Evolutionary conservation across 1,140 invertebrate genomes (phyloP).

Genomic region (Oryctes rhinoceros): DNA sequence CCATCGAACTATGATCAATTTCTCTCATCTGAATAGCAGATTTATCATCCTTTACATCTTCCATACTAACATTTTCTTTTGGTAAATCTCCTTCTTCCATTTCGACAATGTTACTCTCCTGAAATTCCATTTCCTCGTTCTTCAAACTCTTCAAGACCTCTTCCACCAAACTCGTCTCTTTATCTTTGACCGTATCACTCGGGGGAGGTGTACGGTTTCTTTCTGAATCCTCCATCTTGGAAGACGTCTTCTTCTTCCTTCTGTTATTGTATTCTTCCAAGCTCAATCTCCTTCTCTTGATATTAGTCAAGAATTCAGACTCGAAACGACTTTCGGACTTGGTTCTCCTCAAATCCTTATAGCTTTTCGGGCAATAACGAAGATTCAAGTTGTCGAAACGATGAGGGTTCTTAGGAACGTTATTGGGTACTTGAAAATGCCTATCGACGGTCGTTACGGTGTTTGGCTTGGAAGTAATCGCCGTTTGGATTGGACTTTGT

Average conservation of each 20-base stretch:
- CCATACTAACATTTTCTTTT: not conserved
- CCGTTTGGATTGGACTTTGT: too few species aligned
- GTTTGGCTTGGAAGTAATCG: too few species aligned
- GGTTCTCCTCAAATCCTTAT: not conserved
- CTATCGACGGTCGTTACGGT: too few species aligned
- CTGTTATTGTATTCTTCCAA: conserved; percentile 44
- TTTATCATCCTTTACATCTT: not conserved
- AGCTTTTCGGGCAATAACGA: too few species aligned
- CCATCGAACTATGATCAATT: too few species aligned
- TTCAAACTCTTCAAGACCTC: not conserved
- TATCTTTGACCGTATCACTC: not conserved
- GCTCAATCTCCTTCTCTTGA: conserved; percentile 33
- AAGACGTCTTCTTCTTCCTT: conserved; percentile 2
- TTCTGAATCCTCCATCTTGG: not conserved
- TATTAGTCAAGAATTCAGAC: not conserved
- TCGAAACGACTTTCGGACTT: not conserved
- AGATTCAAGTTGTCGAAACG: too few species aligned
- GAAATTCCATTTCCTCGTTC: not conserved
- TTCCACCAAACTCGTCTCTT: not conserved
- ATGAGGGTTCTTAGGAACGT: too few species aligned
- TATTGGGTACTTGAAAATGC: too few species aligned
- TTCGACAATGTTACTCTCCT: not conserved
- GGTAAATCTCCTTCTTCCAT: not conserved
- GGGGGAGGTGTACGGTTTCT: not conserved
- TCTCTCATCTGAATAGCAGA: not conserved